phyloP scores from a whole-genome alignment of 2,797 vertebrate genomes.

The Scleropages formosus region DNA sequence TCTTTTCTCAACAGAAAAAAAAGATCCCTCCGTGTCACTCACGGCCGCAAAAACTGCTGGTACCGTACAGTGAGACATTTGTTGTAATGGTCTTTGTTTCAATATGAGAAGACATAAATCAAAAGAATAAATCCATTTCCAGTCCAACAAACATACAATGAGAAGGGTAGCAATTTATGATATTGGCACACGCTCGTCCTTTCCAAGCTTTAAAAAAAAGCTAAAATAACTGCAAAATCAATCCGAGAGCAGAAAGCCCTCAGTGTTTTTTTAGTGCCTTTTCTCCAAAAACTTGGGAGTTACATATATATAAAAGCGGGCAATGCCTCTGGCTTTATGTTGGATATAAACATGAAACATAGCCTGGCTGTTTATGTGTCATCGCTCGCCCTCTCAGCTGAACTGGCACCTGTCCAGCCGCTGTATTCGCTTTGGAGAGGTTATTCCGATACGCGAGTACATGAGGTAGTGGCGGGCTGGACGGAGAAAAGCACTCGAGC shows the following conservation, averaged over 20 bases:
- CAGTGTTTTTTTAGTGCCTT: background rate
- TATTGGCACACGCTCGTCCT: slow-evolving; percentile 16
- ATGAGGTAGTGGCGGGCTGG: background rate
- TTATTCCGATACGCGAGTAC: slow-evolving; percentile 33
- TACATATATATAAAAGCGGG: background rate
- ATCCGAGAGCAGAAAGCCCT: background rate
- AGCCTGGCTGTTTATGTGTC: slow-evolving; percentile 47
- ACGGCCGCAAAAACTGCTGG: slow-evolving; percentile 21
- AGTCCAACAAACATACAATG: background rate
- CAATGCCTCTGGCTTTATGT: background rate
- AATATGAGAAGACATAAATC: slow-evolving; percentile 29
- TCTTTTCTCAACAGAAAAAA: slow-evolving; percentile 52
- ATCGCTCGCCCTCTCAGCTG: slow-evolving; percentile 54
- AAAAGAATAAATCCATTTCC: background rate
- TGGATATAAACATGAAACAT: background rate
- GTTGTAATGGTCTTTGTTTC: slow-evolving; percentile 39
- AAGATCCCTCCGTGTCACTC: slow-evolving; percentile 36
- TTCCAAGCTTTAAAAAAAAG: background rate
- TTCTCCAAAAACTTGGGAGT: background rate
- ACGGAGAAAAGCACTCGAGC: background rate
- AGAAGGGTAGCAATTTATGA: background rate
- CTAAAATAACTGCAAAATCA: background rate
- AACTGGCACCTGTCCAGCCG: slow-evolving; percentile 57
- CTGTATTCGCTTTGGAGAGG: slow-evolving; percentile 65
- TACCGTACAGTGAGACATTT: slow-evolving; percentile 24